Percentiles rank a stretch among this genome's conserved stretches.
Evolutionary conservation across 2,888 invertebrate genomes (phyloP).

Genomic region (Priocnemis perturbator): DNA sequence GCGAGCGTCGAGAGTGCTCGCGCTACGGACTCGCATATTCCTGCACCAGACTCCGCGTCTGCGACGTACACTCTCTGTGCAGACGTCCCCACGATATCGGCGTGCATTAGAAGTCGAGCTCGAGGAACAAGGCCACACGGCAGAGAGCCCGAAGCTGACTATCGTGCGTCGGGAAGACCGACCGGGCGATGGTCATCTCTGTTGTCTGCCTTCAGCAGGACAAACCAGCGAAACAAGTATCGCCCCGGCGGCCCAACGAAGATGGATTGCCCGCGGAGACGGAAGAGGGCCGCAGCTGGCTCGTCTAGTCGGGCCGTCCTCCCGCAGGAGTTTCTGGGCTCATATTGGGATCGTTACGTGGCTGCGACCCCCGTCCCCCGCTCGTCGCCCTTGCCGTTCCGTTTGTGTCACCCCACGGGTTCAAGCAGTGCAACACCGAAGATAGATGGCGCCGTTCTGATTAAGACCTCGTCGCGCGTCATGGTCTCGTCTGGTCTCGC

Average conservation of each 20-base stretch:
- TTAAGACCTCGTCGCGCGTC: conserved; percentile 41
- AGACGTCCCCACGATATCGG: no score
- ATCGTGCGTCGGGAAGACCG: no score
- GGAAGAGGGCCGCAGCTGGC: conserved; percentile 51
- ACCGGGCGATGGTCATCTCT: conserved; percentile 28
- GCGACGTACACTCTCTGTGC: no score
- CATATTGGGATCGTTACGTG: conserved; percentile 59
- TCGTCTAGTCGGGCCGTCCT: conserved; percentile 47
- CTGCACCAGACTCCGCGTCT: no score
- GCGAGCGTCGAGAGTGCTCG: no score
- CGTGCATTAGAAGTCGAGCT: no score
- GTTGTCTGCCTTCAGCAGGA: conserved; percentile 60
- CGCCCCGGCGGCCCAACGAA: conserved; percentile 60
- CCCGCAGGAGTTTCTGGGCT: conserved; percentile 44
- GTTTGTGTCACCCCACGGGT: conserved; percentile 45
- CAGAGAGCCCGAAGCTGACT: no score
- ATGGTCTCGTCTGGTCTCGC: conserved; percentile 9
- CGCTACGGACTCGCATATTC: no score
- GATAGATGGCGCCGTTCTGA: conserved; percentile 49
- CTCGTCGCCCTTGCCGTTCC: conserved; percentile 38
- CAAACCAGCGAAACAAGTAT: conserved; percentile 66
- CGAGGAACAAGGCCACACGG: no score
- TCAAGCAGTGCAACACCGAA: conserved; percentile 44
- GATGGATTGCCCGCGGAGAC: conserved; percentile 57
- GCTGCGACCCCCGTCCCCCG: conserved; percentile 3